A percentile compares a stretch with the other conserved stretches of the same genome.
Evolutionary conservation across 1,140 invertebrate genomes (phyloP).

Genomic region (Brachionus calyciflorus): DNA sequence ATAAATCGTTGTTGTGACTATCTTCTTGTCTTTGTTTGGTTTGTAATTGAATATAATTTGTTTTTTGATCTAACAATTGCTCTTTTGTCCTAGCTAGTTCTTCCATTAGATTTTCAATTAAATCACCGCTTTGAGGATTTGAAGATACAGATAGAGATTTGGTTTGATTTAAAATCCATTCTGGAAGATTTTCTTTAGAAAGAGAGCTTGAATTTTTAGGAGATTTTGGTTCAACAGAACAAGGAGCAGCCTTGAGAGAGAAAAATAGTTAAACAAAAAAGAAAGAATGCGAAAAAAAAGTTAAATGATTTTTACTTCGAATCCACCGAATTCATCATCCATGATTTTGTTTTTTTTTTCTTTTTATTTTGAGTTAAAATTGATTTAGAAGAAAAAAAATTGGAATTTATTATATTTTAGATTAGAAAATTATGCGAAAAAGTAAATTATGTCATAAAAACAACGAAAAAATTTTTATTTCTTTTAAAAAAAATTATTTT

Average conservation of each 20-base stretch:
- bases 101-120: background rate
- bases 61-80: constrained; percentile 24
- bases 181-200: background rate
- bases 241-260: constrained; percentile 7
- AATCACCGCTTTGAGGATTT: too few relatives aligned
- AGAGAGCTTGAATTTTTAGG: background rate
- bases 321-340: constrained; percentile 34
- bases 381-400: too few relatives aligned
- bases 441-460: too few relatives aligned
- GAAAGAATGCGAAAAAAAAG: too few relatives aligned
- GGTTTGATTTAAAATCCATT: background rate
- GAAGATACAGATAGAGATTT: background rate
- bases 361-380: too few relatives aligned
- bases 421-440: too few relatives aligned
- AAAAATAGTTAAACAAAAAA: too few relatives aligned
- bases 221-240: background rate
- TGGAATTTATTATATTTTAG: too few relatives aligned
- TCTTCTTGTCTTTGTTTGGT: constrained; percentile 1
- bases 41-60: constrained; percentile 14
- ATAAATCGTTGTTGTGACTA: background rate
- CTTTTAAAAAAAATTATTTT: too few relatives aligned
- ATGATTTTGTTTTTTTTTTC: too few relatives aligned
- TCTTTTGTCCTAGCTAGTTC: constrained; percentile 2
- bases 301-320: constrained; percentile 23
- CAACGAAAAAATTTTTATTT: too few relatives aligned